These are phyloP conservation scores for Megaceryle alcyon DNA, from an alignment of 2,797 vertebrate genomes.

Conservation along the genomic window DNA sequence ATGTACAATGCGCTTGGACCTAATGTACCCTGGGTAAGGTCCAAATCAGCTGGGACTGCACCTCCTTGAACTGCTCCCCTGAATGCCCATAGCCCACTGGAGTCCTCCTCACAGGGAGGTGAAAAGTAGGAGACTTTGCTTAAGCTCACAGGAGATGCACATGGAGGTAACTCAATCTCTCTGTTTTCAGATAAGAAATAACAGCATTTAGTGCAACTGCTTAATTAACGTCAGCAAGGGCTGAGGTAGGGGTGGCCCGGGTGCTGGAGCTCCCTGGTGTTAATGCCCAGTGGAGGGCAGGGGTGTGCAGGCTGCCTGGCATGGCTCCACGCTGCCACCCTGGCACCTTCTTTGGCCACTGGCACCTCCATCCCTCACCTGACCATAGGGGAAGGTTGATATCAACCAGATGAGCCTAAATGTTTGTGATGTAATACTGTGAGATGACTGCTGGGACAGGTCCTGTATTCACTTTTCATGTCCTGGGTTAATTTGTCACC, in stretches of 20 bases:
- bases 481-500: neutral
- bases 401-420: neutral
- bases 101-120: neutral
- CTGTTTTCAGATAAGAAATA: neutral
- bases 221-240: neutral
- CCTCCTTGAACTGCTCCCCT: neutral
- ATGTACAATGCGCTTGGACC: neutral
- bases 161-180: rapidly evolving
- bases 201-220: neutral
- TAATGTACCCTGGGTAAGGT: neutral
- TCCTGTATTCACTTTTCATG: neutral
- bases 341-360: neutral
- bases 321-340: neutral
- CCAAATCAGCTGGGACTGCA: neutral
- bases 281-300: rapidly evolving
- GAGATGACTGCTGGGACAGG: neutral
- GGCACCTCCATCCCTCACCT: neutral
- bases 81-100: neutral
- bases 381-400: rapidly evolving
- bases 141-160: neutral
- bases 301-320: neutral
- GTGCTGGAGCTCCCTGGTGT: neutral
- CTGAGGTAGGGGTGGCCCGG: rapidly evolving
- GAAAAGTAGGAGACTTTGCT: neutral
- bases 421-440: rapidly evolving